Conservation (phyloP, 2,797 vertebrate species). For the Peromyscus melanophrys region DNA sequence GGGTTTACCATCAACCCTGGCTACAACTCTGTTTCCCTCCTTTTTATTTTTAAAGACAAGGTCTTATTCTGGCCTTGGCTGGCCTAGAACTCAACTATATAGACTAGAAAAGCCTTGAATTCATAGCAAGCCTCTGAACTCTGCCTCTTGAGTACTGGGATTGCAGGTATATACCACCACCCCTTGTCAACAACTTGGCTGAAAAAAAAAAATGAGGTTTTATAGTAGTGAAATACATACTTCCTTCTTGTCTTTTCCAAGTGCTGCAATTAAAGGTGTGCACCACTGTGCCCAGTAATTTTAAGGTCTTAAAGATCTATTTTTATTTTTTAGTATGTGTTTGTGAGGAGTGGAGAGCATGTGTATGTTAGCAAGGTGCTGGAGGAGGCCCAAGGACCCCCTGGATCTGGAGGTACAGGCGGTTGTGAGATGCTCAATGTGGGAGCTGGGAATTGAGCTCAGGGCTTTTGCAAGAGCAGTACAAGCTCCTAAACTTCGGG, state of each 20-base stretch:
- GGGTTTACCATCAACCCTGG: background rate
- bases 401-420: background rate
- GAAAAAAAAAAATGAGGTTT: background rate
- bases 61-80: background rate
- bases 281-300: background rate
- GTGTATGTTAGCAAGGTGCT: background rate
- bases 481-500: background rate
- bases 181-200: background rate
- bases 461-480: background rate
- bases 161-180: background rate
- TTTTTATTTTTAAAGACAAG: background rate
- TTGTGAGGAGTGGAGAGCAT: background rate
- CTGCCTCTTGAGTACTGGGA: background rate
- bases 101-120: background rate
- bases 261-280: background rate
- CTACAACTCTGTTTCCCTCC: background rate
- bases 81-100: background rate
- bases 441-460: background rate
- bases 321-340: background rate
- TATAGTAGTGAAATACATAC: slow-evolving; percentile 30
- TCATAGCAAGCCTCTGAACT: background rate
- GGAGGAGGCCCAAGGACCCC: too few species aligned
- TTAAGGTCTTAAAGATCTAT: background rate
- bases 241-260: slow-evolving; percentile 22
- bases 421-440: background rate